Evolutionary conservation across 1,140 invertebrate species (phyloP).

Genomic region (Brachionus paranguensis): DNA sequence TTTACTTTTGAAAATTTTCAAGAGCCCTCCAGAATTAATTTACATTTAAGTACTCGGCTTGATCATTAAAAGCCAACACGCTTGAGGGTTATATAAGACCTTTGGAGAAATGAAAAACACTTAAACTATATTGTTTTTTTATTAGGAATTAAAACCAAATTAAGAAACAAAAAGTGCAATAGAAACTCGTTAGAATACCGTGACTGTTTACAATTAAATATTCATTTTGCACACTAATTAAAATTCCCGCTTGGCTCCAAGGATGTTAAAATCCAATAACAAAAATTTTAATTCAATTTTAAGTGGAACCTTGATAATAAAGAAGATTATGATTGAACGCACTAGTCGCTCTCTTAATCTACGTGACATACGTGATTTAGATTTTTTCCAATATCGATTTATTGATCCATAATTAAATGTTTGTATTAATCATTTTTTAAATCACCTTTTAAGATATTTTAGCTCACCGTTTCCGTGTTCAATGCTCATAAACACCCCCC

Average conservation of each 20-base stretch:
- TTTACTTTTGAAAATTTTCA: background rate
- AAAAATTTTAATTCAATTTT: background rate
- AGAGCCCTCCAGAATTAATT: constrained; percentile 3
- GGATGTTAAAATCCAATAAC: background rate
- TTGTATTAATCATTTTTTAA: constrained; percentile 16
- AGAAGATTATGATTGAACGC: background rate
- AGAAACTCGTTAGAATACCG: background rate
- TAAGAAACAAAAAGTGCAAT: background rate
- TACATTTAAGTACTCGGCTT: background rate
- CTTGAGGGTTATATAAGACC: background rate
- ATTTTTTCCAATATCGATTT: constrained; percentile 3
- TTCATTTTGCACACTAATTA: background rate
- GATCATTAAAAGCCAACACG: background rate
- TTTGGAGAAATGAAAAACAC: background rate
- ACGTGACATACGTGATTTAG: constrained; percentile 5
- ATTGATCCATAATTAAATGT: constrained; percentile 21
- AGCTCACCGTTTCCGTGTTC: background rate
- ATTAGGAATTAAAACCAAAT: background rate
- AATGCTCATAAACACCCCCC: background rate
- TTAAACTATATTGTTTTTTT: background rate
- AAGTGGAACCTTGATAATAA: constrained; percentile 7
- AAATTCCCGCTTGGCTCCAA: constrained; percentile 7
- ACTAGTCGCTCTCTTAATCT: background rate
- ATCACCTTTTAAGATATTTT: background rate
- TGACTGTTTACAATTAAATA: constrained; percentile 18